phyloP scores from a whole-genome alignment of 2,797 vertebrate genomes.

The Pantherophis alleghaniensis region DNA sequence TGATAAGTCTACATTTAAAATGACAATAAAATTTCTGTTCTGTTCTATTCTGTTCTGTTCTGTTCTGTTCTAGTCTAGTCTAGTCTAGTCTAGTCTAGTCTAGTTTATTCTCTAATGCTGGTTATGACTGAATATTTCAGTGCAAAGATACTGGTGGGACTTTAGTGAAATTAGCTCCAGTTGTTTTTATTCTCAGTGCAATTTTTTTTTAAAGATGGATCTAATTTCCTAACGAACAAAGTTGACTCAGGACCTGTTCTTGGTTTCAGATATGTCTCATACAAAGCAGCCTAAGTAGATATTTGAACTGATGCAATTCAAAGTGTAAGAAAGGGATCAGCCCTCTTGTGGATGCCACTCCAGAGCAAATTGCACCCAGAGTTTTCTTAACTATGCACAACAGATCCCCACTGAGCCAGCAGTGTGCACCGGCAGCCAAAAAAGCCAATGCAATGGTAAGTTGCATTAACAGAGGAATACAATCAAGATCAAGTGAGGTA shows the following conservation, averaged over 20 bases:
- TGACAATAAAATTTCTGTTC: too few relatives aligned
- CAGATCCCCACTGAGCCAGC: not conserved
- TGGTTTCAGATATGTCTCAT: not conserved
- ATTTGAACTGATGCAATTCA: not conserved
- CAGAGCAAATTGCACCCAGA: not conserved
- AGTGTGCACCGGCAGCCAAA: too few relatives aligned
- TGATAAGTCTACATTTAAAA: too few relatives aligned
- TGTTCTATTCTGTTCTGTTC: too few relatives aligned
- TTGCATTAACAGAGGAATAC: too few relatives aligned
- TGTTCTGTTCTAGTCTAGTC: too few relatives aligned
- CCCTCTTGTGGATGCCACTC: not conserved
- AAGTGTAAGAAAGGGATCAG: not conserved
- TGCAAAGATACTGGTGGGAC: not conserved
- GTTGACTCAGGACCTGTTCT: not conserved
- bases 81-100: too few relatives aligned
- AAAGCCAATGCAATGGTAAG: too few relatives aligned
- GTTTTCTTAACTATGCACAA: not conserved
- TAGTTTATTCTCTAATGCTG: not conserved
- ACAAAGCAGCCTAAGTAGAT: not conserved
- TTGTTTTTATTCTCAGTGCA: not conserved
- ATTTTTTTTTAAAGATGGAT: not conserved
- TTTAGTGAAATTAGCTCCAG: not conserved
- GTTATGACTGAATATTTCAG: constrained; percentile 3
- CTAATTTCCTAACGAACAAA: not conserved
- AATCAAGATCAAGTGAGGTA: too few relatives aligned